Evolutionary conservation across 2,113 vertebrate genomes (phyloP).

Genomic region (Sphaerodactylus townsendi): DNA sequence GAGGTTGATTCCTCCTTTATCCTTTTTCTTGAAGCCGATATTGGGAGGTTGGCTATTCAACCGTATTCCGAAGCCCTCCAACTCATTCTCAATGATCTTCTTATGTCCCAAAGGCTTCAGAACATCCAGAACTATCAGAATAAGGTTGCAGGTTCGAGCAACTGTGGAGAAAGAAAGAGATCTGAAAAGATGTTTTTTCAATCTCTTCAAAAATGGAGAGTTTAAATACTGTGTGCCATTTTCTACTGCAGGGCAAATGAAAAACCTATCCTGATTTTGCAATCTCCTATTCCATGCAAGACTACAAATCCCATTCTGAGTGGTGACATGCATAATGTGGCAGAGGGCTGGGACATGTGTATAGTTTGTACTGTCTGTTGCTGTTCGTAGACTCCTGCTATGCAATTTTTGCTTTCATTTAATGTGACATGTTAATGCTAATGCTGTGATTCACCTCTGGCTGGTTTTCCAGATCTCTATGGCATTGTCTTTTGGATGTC

Average conservation of each 20-base stretch:
- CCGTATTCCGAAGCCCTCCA: constrained; percentile 97
- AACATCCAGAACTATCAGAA: constrained; percentile 96
- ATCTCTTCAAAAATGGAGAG: background rate
- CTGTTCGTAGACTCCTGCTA: too few relatives aligned
- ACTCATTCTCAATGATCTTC: constrained; percentile 96
- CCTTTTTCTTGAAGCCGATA: constrained; percentile 98
- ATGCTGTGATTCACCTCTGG: too few relatives aligned
- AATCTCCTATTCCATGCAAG: background rate
- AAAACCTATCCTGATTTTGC: background rate
- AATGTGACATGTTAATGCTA: too few relatives aligned
- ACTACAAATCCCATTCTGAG: background rate
- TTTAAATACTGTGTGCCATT: background rate
- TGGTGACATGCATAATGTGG: background rate
- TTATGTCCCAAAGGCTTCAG: constrained; percentile 96
- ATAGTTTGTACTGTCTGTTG: too few relatives aligned
- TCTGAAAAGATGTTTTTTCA: constrained; percentile 5
- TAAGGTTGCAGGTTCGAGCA: constrained; percentile 97
- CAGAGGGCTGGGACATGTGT: too few relatives aligned
- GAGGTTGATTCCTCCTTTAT: constrained; percentile 99
- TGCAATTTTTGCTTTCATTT: too few relatives aligned
- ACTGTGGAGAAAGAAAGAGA: constrained; percentile 71
- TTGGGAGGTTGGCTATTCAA: constrained; percentile 96
- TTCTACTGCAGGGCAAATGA: too few relatives aligned
- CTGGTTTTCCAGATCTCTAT: too few relatives aligned
- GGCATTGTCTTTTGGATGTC: too few relatives aligned